These are phyloP conservation scores for Altica lythri DNA, from an alignment of 2,888 invertebrate species.

Conservation along the genomic window DNA sequence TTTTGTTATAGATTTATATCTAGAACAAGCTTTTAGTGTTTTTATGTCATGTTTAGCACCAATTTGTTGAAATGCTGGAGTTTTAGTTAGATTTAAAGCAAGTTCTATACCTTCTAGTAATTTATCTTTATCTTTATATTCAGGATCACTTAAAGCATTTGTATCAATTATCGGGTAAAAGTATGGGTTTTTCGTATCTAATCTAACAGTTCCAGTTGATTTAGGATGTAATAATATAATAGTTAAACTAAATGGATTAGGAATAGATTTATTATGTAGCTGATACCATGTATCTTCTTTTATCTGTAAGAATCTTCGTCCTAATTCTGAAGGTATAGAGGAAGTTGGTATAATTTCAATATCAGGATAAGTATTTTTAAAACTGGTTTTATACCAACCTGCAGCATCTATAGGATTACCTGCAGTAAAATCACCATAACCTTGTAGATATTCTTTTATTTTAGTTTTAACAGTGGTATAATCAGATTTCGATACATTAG, in stretches of 20 bases:
- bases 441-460: slow-evolving; percentile 57
- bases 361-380: slow-evolving; percentile 17
- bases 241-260: slow-evolving; percentile 14
- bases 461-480: slow-evolving; percentile 49
- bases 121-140: slow-evolving; percentile 56
- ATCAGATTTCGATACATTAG: slow-evolving; percentile 61
- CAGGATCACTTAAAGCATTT: slow-evolving; percentile 65
- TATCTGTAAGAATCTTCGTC: slow-evolving; percentile 35
- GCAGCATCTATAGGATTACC: slow-evolving; percentile 17
- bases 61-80: slow-evolving; percentile 60
- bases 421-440: slow-evolving; percentile 29
- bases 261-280: slow-evolving; percentile 52
- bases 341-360: slow-evolving; percentile 17
- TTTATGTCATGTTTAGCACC: slow-evolving; percentile 54
- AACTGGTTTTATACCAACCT: slow-evolving; percentile 16
- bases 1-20: slow-evolving; percentile 18
- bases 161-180: slow-evolving; percentile 63
- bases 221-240: slow-evolving; percentile 30
- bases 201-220: slow-evolving; percentile 66
- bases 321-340: slow-evolving; percentile 63
- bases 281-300: slow-evolving; percentile 45
- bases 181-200: slow-evolving; percentile 20
- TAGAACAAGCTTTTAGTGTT: slow-evolving; percentile 20
- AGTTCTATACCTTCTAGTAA: slow-evolving; percentile 60
- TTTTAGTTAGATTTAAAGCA: slow-evolving; percentile 55